Conservation (phyloP, 2,113 vertebrate genomes). For the Eupsittula cactorum region DNA sequence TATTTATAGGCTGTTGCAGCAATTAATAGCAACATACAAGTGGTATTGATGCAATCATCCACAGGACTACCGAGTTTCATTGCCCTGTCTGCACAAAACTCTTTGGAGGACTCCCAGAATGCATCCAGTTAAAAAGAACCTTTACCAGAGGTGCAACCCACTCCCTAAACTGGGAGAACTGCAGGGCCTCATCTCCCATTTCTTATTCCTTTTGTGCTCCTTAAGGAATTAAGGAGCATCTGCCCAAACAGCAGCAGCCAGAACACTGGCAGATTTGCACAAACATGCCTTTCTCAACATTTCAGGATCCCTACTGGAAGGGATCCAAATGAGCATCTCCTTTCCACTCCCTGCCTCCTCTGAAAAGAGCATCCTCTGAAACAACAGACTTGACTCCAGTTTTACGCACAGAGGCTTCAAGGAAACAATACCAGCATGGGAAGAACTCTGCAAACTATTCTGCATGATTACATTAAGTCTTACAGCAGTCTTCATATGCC, state of each 20-base stretch:
- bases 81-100: neutral
- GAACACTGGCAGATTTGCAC: neutral
- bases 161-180: neutral
- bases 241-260: neutral
- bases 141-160: neutral
- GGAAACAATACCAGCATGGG: neutral
- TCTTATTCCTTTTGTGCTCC: constrained; percentile 3
- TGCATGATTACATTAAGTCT: neutral
- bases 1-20: neutral
- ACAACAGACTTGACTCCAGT: neutral
- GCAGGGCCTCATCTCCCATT: neutral
- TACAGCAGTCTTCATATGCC: neutral
- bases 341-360: neutral
- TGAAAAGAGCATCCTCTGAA: neutral
- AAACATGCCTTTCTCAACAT: constrained; percentile 2
- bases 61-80: neutral
- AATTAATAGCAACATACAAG: neutral
- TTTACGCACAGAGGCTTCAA: neutral
- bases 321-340: constrained; percentile 4
- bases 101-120: neutral
- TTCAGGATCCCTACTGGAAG: neutral
- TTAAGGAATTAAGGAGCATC: constrained; percentile 15
- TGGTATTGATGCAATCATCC: neutral
- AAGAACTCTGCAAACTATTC: neutral
- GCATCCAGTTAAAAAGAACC: neutral